phyloP scores from a whole-genome alignment of 2,888 invertebrate species.

The Conomelus anceps region DNA sequence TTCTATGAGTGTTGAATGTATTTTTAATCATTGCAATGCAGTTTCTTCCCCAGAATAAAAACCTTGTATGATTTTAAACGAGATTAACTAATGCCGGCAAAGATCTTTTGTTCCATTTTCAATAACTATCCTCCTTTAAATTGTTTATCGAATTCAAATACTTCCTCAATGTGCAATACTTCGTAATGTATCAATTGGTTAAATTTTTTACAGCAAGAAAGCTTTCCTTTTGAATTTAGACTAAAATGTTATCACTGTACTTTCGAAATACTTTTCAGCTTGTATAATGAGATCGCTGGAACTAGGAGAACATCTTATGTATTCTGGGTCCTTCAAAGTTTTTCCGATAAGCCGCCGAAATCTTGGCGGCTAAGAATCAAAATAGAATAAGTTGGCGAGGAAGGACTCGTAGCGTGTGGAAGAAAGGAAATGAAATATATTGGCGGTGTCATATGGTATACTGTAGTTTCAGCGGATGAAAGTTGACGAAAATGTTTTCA shows the following conservation, averaged over 20 bases:
- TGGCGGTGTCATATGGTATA: not conserved
- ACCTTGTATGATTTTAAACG: too few relatives aligned
- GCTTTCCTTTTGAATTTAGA: not conserved
- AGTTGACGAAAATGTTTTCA: conserved; percentile 2
- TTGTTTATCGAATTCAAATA: not conserved
- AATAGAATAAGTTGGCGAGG: not conserved
- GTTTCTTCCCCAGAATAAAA: too few relatives aligned
- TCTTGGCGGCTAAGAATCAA: not conserved
- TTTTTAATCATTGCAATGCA: too few relatives aligned
- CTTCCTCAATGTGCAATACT: not conserved
- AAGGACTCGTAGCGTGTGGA: not conserved
- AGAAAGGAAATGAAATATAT: not conserved
- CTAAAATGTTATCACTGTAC: not conserved
- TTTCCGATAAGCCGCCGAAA: not conserved
- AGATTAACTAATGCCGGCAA: too few relatives aligned
- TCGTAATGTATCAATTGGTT: not conserved
- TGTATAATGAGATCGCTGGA: not conserved
- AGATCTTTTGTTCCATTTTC: too few relatives aligned
- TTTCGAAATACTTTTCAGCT: not conserved
- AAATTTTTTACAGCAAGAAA: not conserved
- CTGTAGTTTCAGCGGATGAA: not conserved
- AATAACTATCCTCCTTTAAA: too few relatives aligned
- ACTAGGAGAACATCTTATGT: not conserved
- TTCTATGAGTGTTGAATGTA: too few relatives aligned
- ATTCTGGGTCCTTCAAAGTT: not conserved